Conservation (phyloP, 2,113 vertebrate species). For the Melanostigma gelatinosum region DNA sequence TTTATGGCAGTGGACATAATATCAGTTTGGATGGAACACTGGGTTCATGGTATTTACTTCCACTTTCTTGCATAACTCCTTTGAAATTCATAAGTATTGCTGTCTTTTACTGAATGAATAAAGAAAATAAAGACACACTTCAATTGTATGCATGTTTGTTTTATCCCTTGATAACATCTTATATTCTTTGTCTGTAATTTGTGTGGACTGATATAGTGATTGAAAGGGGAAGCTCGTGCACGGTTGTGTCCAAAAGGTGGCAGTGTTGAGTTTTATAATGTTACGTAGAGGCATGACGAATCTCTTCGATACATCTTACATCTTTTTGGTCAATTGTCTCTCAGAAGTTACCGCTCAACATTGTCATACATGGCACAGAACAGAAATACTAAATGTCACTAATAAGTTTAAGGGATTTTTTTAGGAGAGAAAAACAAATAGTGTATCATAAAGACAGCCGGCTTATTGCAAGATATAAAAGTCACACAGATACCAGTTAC, state of each 20-base stretch:
- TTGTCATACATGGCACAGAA: not conserved
- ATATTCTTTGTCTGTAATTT: not conserved
- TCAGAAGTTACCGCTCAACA: not conserved
- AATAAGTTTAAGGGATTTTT: not conserved
- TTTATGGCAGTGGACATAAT: constrained; percentile 83
- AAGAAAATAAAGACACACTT: not conserved
- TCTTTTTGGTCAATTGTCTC: constrained; percentile 12
- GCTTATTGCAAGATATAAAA: not conserved
- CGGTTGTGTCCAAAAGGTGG: constrained; percentile 89
- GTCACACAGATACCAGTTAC: not conserved
- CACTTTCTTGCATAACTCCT: constrained; percentile 35
- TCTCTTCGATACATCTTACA: constrained; percentile 32
- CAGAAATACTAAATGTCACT: not conserved
- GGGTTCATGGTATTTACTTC: constrained; percentile 78
- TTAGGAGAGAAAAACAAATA: not conserved
- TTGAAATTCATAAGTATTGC: not conserved
- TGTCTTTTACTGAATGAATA: not conserved
- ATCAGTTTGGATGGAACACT: constrained; percentile 85
- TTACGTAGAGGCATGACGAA: constrained; percentile 18
- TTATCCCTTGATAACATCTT: not conserved
- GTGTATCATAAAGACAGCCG: not conserved
- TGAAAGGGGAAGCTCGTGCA: constrained; percentile 31
- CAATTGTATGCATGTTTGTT: not conserved
- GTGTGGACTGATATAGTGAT: not conserved
- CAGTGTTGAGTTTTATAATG: constrained; percentile 91